phyloP scores from a whole-genome alignment of 2,797 vertebrate species.

The Orientallactaga sibirica region DNA sequence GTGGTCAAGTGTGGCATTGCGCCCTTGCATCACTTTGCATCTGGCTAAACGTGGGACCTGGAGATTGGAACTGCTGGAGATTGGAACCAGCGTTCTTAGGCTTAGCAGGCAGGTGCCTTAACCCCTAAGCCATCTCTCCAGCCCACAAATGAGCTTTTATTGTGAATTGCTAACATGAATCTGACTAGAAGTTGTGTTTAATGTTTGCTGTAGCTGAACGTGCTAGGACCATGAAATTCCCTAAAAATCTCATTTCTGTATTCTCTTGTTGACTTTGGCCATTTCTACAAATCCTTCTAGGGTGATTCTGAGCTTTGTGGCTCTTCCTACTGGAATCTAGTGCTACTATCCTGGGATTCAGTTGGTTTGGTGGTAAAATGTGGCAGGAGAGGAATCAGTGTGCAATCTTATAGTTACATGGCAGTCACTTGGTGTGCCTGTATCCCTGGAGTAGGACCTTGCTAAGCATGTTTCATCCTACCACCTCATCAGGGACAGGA shows the following conservation, averaged over 20 bases:
- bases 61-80: too few species aligned
- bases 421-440: not conserved
- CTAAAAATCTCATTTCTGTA: not conserved
- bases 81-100: too few species aligned
- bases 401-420: not conserved
- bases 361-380: not conserved
- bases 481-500: not conserved
- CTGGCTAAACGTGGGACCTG: too few species aligned
- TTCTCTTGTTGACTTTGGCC: not conserved
- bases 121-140: too few species aligned
- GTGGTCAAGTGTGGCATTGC: too few species aligned
- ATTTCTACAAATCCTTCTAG: not conserved
- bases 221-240: not conserved
- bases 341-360: not conserved
- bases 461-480: not conserved
- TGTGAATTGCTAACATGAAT: not conserved
- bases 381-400: not conserved
- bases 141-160: not conserved
- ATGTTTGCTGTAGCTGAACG: not conserved
- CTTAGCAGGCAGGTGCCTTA: too few species aligned
- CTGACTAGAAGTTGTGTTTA: not conserved
- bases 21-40: too few species aligned
- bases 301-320: not conserved
- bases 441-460: not conserved
- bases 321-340: not conserved